A percentile compares a stretch with the other conserved stretches of the same genome.
Conservation (phyloP, 2,797 vertebrate genomes). For the Lepus oiostolus region DNA sequence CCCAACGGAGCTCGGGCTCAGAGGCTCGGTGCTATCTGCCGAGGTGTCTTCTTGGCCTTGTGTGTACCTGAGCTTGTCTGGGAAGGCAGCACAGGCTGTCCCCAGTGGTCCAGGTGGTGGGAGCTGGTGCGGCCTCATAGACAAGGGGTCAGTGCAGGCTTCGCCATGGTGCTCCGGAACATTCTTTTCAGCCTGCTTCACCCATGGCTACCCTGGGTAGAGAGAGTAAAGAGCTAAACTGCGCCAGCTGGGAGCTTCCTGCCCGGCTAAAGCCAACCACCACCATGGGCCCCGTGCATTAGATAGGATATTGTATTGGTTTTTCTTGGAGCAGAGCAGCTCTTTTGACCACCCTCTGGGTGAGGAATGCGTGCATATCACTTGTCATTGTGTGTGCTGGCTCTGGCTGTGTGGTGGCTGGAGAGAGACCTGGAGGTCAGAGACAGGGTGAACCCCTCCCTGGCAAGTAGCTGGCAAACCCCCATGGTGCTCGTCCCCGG, state of each 20-base stretch:
- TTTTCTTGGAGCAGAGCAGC: constrained; percentile 45
- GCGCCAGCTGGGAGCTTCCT: not conserved
- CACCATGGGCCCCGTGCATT: not conserved
- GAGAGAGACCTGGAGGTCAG: not conserved
- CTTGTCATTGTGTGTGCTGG: fast-evolving
- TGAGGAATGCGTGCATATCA: fast-evolving
- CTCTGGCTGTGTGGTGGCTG: not conserved
- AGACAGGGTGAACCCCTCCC: not conserved
- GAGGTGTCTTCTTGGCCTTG: not conserved
- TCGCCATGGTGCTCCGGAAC: not conserved
- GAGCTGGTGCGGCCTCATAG: not conserved
- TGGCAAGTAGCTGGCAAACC: not conserved
- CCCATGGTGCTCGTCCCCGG: not conserved
- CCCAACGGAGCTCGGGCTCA: not conserved
- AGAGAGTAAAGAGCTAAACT: not conserved
- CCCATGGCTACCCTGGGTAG: constrained; percentile 9
- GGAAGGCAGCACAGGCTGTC: not conserved
- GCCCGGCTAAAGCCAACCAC: not conserved
- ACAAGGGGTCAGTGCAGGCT: not conserved
- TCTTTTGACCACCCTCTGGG: constrained; percentile 9
- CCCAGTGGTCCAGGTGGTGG: fast-evolving
- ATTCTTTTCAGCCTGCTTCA: constrained; percentile 61
- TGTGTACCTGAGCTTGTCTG: not conserved
- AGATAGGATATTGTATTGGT: not conserved
- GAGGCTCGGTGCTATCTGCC: not conserved